Evolutionary conservation across 2,888 invertebrate genomes (phyloP).

Genomic region (Caenorhabditis sp.): DNA sequence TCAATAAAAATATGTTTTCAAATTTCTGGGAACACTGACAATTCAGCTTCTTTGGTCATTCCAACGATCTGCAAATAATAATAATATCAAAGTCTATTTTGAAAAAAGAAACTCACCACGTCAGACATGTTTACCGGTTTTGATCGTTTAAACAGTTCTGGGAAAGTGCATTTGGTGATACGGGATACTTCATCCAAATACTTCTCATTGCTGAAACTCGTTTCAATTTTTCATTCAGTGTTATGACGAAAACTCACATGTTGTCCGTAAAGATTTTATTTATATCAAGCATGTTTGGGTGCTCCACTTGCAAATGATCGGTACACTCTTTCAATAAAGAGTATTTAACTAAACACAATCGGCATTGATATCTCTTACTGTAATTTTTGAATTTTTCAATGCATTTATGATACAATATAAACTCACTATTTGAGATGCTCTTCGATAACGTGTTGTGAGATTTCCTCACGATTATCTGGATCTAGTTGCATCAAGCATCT

Average conservation of each 20-base stretch:
- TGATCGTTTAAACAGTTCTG: neutral
- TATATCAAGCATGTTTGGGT: neutral
- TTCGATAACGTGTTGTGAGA: neutral
- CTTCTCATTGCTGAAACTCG: neutral
- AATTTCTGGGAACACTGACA: neutral
- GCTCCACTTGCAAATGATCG: neutral
- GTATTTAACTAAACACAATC: neutral
- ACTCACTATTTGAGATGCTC: neutral
- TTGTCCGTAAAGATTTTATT: neutral
- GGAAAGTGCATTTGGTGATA: neutral
- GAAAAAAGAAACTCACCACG: neutral
- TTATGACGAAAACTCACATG: neutral
- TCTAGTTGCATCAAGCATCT: neutral
- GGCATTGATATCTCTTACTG: neutral
- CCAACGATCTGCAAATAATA: neutral
- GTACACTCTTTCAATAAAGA: neutral
- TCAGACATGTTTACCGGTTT: neutral
- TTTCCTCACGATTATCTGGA: neutral
- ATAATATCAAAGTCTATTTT: no score
- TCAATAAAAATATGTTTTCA: neutral
- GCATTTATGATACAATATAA: neutral
- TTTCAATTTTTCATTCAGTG: no score
- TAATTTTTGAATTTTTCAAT: neutral
- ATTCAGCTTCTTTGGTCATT: neutral
- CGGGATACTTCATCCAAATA: neutral